Conservation (phyloP, 2,113 vertebrate species). For the Notarius lentiginosus region DNA sequence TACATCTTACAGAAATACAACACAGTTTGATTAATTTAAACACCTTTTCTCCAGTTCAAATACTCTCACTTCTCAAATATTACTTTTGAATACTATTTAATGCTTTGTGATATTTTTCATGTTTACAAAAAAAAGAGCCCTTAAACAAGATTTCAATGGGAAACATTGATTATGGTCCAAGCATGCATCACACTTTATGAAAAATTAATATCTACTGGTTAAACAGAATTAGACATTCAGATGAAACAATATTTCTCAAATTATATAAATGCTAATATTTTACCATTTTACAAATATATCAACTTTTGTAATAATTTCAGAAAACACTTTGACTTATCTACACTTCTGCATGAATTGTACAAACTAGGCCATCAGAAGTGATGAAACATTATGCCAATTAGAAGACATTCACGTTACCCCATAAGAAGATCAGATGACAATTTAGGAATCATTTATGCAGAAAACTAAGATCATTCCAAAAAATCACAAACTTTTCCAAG, state of each 20-base stretch:
- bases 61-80: background rate
- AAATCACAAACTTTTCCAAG: background rate
- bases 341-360: too few species aligned
- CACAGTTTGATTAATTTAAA: background rate
- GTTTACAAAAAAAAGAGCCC: background rate
- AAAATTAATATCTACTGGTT: background rate
- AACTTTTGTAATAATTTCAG: background rate
- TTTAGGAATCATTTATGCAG: background rate
- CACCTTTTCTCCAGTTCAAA: background rate
- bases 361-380: background rate
- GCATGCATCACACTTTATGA: background rate
- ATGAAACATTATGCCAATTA: background rate
- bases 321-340: background rate
- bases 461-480: background rate
- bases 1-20: background rate
- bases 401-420: background rate
- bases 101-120: background rate
- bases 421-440: background rate
- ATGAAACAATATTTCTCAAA: background rate
- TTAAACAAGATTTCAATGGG: background rate
- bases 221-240: background rate
- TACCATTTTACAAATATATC: background rate
- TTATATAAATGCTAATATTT: background rate
- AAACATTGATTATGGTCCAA: background rate
- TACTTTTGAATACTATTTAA: background rate